Percentiles rank a stretch among this genome's conserved stretches.
phyloP scores from a whole-genome alignment of 2,797 vertebrate genomes.

The Myotis myotis region DNA sequence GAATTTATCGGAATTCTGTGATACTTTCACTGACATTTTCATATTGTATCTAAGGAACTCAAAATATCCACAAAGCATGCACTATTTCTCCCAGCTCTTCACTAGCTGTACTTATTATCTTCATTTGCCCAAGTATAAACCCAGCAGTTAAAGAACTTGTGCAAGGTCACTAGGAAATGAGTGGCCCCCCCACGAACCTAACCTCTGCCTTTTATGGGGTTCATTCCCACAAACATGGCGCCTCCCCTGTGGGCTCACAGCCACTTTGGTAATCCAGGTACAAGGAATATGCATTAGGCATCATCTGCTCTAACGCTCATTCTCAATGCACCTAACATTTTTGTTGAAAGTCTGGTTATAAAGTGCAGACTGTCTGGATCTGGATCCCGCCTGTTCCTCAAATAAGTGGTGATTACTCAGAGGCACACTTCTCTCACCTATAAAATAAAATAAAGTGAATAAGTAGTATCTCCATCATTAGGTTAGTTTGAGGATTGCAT shows the following conservation, averaged over 20 bases:
- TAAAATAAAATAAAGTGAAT: background rate
- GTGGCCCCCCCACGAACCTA: fast-evolving
- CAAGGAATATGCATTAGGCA: background rate
- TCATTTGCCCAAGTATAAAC: background rate
- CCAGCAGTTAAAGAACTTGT: background rate
- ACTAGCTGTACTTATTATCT: background rate
- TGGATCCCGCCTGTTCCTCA: background rate
- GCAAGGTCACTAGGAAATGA: background rate
- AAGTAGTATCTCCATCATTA: background rate
- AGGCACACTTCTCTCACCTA: background rate
- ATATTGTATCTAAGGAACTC: background rate
- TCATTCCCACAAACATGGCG: background rate
- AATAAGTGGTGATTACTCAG: background rate
- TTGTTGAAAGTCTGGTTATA: background rate
- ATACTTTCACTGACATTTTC: background rate
- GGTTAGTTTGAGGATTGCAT: background rate
- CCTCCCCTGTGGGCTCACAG: background rate
- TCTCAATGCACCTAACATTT: background rate
- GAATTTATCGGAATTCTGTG: background rate
- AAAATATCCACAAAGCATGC: background rate
- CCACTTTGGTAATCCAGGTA: background rate
- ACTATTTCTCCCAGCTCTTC: background rate
- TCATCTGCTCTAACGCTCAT: background rate
- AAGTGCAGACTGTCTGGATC: background rate
- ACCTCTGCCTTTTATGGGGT: background rate